Base-by-base conservation (phyloP, 2,888 invertebrate genomes). In the Andrena chrysosceles region DNA sequence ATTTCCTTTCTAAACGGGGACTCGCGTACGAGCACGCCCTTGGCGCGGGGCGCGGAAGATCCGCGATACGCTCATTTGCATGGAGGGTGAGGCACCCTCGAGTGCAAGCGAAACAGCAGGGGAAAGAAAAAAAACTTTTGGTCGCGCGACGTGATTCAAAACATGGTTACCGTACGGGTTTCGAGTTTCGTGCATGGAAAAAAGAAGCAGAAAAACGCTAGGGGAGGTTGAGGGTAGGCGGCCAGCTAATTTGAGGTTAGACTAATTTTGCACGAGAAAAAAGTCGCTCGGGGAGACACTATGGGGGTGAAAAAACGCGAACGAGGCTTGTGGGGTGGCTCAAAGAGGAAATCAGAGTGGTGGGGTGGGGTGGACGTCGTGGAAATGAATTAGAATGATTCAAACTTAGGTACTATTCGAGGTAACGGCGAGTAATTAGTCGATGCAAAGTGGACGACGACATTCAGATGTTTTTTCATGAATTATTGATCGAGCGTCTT, bases 171-270 rank as follows among this genome's bases (percentile, higher is more conserved):
- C 82, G 73, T 56, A 67, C 78, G 20, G 82, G 84, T 89, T 85
- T 89, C 85, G 83, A 82, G 77, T 88, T 89, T 80, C 84, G 10
- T 67, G 31, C 1, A 13, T 10, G 49, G 20, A 69, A 64, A 59
- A 62, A 73, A 56, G 64, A 62, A 59, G 64, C 49, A 68, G 54
- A 59, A 59, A 26, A 42, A 49, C 60, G 13, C 13, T 23, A 35
- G 77, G 74, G 78, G 77, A 83, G 71, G 77, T 83, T 81, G 72
- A 88, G 48, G 67, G 81, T 73, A 77, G 80, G 83, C 79, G 80
- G 87, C 82, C 79, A 87, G 59, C 89, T 92, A 90, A 92, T 93
- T 93, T 90, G 91, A 90, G 91, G 92, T 91, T 90, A 78, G 88
- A 85, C 89, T 91, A 91, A 93, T 93, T 92, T 90, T 82, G 83